Evolutionary conservation across 2,888 invertebrate species (phyloP), one percentile per base, ranked within the genome.

Genomic region (Brachynemurus nebulosus): DNA sequence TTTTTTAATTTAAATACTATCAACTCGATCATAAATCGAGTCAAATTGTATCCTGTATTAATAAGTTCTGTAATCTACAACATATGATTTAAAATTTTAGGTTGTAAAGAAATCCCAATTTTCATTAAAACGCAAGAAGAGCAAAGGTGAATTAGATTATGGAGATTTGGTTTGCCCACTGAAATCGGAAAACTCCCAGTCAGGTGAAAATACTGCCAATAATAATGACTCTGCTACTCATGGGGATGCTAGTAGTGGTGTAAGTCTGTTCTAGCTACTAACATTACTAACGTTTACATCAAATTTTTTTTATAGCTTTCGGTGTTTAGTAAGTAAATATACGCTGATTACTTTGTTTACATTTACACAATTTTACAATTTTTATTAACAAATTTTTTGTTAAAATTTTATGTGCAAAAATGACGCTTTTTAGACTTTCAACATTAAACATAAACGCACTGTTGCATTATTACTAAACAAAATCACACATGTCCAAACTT

Each of bases 121-220:
- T 64, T 85, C 88, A 1, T 62, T 90, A 57, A 89, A 88, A 59
- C 68, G 80, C 38, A 80, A 81, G 58, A 86, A 84, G 65, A 84
- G 85, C 58, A 84, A 86, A 66, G 80, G 80, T 51, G 91, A 90
- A 57, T 67, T 80, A 30, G 90, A 90, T 55, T 78, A 82, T 56
- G 84, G 83, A 18, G 88, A 90, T 60, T 75, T 88, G 57, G 86
- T 93, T 52, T 92, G 91, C 57, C 91, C 92, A n/a, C 69, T 86
- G 57, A 64, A 66, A 54, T 65, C 69, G 48, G 67, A 68, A 48
- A 40, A 42, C 41, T 64, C 66, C 54, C 56, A 58, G 55, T 63
- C 65, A 66, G 66, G 66, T 66, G 65, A 66, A 58, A 58, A 60
- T 59, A 64, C 59, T 55, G 62, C 63, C 57, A 62, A 62, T 58